A percentile compares a stretch with the other conserved stretches of the same genome.
Conservation (phyloP, 2,888 invertebrate species). For the Seira musarum region DNA sequence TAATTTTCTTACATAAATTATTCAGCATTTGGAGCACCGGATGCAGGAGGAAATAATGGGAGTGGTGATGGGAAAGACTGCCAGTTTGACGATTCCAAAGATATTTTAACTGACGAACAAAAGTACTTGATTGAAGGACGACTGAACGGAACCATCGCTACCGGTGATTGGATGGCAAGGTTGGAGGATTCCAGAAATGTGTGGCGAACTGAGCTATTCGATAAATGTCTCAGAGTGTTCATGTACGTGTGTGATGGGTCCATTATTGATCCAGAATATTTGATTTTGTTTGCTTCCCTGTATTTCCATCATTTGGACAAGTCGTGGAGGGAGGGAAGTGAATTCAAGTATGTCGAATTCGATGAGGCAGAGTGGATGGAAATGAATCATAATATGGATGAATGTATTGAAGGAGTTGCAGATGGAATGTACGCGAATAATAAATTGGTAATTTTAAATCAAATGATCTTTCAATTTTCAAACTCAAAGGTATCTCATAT, state of each 20-base stretch:
- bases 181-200: conserved; percentile 17
- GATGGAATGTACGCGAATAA: background rate
- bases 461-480: too few species aligned
- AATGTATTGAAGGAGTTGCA: background rate
- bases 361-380: conserved; percentile 29
- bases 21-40: conserved; percentile 6
- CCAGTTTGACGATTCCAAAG: conserved; percentile 10
- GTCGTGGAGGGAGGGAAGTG: conserved; percentile 14
- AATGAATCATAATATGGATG: conserved; percentile 27
- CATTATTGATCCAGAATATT: conserved; percentile 21
- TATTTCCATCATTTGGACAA: conserved; percentile 33
- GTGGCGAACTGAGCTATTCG: conserved; percentile 51
- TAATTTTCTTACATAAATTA: background rate
- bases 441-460: background rate
- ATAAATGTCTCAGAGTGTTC: conserved; percentile 9
- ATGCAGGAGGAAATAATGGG: background rate
- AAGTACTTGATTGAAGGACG: conserved; percentile 21
- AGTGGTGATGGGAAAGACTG: background rate
- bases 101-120: conserved; percentile 12
- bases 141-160: conserved; percentile 30
- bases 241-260: conserved; percentile 7
- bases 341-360: conserved; percentile 3
- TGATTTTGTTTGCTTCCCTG: conserved; percentile 13
- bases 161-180: conserved; percentile 15
- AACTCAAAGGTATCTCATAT: too few species aligned